phyloP scores from a whole-genome alignment of 1,140 invertebrate species.

The Trichoplusia ni region DNA sequence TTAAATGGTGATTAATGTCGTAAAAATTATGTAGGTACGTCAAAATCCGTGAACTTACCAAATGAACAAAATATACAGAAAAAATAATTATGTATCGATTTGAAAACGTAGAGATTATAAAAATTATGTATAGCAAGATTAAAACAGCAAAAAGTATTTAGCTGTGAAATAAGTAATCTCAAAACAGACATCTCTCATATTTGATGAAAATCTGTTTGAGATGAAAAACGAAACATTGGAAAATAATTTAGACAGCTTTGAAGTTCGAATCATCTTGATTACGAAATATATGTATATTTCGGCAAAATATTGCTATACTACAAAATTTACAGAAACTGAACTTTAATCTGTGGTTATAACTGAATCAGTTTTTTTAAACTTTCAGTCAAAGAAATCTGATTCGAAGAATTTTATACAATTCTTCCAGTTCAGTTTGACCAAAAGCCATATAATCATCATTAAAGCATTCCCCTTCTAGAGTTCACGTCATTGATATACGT shows the following conservation, averaged over 20 bases:
- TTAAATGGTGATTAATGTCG: too few relatives aligned
- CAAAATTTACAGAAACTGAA: neutral
- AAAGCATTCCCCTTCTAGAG: too few relatives aligned
- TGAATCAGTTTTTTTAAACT: too few relatives aligned
- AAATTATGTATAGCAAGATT: slow-evolving; percentile 30
- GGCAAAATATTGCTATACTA: slow-evolving; percentile 8
- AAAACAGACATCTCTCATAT: slow-evolving; percentile 11
- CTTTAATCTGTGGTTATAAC: too few relatives aligned
- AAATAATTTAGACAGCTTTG: slow-evolving; percentile 29
- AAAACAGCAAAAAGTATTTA: slow-evolving; percentile 26
- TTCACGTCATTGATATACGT: too few relatives aligned
- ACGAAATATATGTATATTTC: slow-evolving; percentile 17
- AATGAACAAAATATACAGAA: slow-evolving; percentile 10
- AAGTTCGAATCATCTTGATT: slow-evolving; percentile 17
- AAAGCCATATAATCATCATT: too few relatives aligned
- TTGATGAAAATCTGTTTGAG: slow-evolving; percentile 24
- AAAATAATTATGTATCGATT: slow-evolving; percentile 14
- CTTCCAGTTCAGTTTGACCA: too few relatives aligned
- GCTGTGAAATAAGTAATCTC: slow-evolving; percentile 35
- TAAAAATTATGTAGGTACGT: too few relatives aligned
- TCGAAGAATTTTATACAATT: too few relatives aligned
- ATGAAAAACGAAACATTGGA: slow-evolving; percentile 33
- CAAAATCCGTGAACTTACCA: too few relatives aligned
- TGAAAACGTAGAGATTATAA: slow-evolving; percentile 16
- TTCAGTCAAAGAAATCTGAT: too few relatives aligned